Percentiles rank a stretch among this genome's conserved stretches.
phyloP scores from a whole-genome alignment of 1,140 invertebrate genomes.

The Ladona fulva region DNA sequence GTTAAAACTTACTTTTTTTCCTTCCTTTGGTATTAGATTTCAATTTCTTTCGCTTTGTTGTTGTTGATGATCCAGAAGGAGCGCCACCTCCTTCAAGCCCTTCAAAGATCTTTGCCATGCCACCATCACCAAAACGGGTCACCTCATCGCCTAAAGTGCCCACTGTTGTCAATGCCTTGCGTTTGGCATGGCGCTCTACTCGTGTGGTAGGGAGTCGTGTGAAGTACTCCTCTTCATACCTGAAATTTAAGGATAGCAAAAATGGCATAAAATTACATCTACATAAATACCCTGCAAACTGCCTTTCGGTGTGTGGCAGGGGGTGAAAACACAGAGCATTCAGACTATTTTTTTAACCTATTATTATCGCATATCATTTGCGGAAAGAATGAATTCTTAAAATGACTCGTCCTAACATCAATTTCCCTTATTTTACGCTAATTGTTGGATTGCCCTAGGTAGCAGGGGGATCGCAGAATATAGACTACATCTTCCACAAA shows the following conservation, averaged over 20 bases:
- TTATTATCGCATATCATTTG: too few relatives aligned
- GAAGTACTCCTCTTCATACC: conserved; percentile 87
- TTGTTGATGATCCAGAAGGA: neutral
- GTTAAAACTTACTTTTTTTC: neutral
- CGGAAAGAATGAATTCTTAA: too few relatives aligned
- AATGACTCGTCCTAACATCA: too few relatives aligned
- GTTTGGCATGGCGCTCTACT: conserved; percentile 70
- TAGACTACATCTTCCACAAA: too few relatives aligned
- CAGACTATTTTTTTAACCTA: too few relatives aligned
- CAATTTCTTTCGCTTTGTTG: neutral
- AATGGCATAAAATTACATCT: too few relatives aligned
- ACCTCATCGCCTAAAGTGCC: conserved; percentile 73
- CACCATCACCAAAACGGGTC: conserved; percentile 49
- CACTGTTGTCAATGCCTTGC: conserved; percentile 60
- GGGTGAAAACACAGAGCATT: too few relatives aligned
- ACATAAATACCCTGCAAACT: too few relatives aligned
- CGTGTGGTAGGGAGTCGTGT: conserved; percentile 79
- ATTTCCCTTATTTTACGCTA: too few relatives aligned
- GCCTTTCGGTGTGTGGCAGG: too few relatives aligned
- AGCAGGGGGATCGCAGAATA: too few relatives aligned
- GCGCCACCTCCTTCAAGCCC: neutral
- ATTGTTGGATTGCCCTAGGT: too few relatives aligned
- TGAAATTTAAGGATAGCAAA: conserved; percentile 28
- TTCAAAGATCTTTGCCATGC: neutral
- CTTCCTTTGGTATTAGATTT: neutral